Base-by-base conservation (phyloP, 2,888 invertebrate species). In the Thyatira batis region DNA sequence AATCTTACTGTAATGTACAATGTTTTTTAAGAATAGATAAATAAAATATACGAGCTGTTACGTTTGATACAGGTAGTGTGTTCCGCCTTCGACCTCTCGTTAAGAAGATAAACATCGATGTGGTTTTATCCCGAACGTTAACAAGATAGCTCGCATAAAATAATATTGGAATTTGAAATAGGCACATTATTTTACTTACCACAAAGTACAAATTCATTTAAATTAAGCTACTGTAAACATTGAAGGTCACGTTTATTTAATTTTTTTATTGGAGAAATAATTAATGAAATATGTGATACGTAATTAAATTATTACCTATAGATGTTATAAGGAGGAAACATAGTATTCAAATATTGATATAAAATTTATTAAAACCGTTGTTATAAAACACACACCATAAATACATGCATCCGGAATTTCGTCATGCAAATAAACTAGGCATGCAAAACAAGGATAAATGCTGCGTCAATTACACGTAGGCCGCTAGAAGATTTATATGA, bases 361-460 rank as follows among this genome's bases (percentile, higher is more conserved):
- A n/a, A n/a, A n/a, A n/a, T n/a, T n/a, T n/a, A n/a, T n/a, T n/a
- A n/a, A n/a, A n/a, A n/a, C n/a, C n/a, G n/a, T n/a, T n/a, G n/a
- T n/a, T n/a, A n/a, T n/a, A n/a, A n/a, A n/a, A n/a, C n/a, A n/a
- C n/a, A n/a, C n/a, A n/a, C n/a, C n/a, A n/a, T n/a, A n/a, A n/a
- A n/a, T n/a, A n/a, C n/a, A n/a, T n/a, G n/a, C n/a, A n/a, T n/a
- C n/a, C n/a, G n/a, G n/a, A n/a, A n/a, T n/a, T n/a, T n/a, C n/a
- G 9, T 53, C 55, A 51, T 54, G 57, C 61, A 57, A 61, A 61
- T 52, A 69, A 80, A 78, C 71, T 70, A 67, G 61, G 75, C 80
- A 74, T 76, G 57, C 65, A 72, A 61, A 75, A 82, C 69, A 56
- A 50, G 68, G 72, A 81, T 82, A 76, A 78, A 82, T 82, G 76